A percentile compares a stretch with the other conserved stretches of the same genome.
Conservation (phyloP, 2,113 vertebrate genomes). For the Sminthopsis crassicaudata region DNA sequence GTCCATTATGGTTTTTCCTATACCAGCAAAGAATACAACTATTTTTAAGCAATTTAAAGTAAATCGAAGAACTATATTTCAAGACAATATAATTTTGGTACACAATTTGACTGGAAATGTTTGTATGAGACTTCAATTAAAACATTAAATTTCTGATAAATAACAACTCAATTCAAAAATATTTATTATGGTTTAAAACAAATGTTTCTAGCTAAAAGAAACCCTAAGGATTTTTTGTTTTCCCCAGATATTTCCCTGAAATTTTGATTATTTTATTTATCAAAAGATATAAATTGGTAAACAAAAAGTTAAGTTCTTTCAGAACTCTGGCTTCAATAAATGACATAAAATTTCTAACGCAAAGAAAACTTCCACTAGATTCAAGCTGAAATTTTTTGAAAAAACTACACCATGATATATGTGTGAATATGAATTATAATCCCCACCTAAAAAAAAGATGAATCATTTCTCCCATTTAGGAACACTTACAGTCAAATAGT, state of each 20-base stretch:
- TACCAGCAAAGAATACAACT: conserved; percentile 87
- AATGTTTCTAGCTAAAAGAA: conserved; percentile 56
- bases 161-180: conserved; percentile 62
- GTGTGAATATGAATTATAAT: conserved; percentile 27
- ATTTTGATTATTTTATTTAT: conserved; percentile 55
- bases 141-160: conserved; percentile 48
- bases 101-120: conserved; percentile 75
- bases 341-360: conserved; percentile 75
- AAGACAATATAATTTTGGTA: conserved; percentile 77
- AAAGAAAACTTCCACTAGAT: conserved; percentile 54
- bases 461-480: conserved; percentile 53
- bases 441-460: conserved; percentile 22
- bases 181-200: conserved; percentile 57
- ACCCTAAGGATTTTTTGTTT: conserved; percentile 45
- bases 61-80: conserved; percentile 81
- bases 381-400: conserved; percentile 51
- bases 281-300: conserved; percentile 51
- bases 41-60: conserved; percentile 84
- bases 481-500: conserved; percentile 75
- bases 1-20: conserved; percentile 85
- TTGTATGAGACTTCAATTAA: conserved; percentile 51
- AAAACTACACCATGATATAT: conserved; percentile 36
- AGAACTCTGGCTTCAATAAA: conserved; percentile 59
- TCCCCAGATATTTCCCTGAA: neutral
- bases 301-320: conserved; percentile 43